phyloP scores from a whole-genome alignment of 2,888 invertebrate genomes.

The Drosophila paucipuncta region DNA sequence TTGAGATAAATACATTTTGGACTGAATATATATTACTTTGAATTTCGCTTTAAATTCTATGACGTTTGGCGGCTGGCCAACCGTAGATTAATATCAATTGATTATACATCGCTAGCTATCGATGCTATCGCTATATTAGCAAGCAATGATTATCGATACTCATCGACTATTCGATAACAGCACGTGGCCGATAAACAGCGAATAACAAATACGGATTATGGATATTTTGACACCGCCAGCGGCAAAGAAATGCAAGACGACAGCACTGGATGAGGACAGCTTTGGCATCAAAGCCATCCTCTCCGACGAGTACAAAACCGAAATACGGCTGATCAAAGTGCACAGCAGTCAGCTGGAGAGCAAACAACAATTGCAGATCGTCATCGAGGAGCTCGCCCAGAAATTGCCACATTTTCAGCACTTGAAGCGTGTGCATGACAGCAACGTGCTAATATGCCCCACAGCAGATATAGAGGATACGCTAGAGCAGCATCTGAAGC shows the following conservation, averaged over 20 bases:
- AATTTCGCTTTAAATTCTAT: conserved; percentile 18
- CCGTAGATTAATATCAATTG: not conserved
- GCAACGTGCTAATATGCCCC: conserved; percentile 87
- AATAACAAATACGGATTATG: conserved; percentile 28
- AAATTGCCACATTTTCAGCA: conserved; percentile 89
- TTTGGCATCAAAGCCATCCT: conserved; percentile 86
- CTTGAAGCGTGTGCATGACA: conserved; percentile 90
- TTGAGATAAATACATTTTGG: conserved; percentile 29
- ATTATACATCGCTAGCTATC: not conserved
- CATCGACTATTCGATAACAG: conserved; percentile 7
- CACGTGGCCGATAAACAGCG: conserved; percentile 9
- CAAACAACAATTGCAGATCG: conserved; percentile 88
- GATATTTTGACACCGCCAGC: conserved; percentile 47
- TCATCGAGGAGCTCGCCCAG: conserved; percentile 87
- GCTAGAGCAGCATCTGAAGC: conserved; percentile 85
- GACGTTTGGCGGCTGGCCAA: conserved; percentile 21
- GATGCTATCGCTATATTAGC: not conserved
- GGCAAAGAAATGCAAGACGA: conserved; percentile 41
- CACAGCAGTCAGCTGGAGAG: conserved; percentile 88
- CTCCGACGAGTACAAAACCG: conserved; percentile 86
- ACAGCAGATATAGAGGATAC: conserved; percentile 79
- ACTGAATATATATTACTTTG: not conserved
- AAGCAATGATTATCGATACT: not conserved
- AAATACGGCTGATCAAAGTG: conserved; percentile 87
- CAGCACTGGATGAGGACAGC: conserved; percentile 7